Base-by-base conservation (phyloP, 2,888 invertebrate species). In the Cremastinae sp. region DNA sequence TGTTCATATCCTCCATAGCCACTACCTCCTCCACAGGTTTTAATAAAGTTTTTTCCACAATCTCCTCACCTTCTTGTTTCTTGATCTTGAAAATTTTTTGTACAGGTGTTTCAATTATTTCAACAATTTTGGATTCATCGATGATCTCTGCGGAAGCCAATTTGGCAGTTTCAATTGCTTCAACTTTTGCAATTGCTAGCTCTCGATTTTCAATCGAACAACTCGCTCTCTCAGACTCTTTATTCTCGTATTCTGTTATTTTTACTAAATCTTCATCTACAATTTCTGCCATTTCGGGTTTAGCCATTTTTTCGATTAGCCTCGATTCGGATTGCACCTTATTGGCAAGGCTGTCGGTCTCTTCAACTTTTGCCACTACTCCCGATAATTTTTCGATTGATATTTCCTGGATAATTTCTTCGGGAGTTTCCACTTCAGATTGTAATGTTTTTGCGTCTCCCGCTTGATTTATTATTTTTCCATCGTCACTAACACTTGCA, bases 61-160 rank as follows among this genome's bases (percentile, higher is more conserved):
- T 73, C 56, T 69, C 47, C 8, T 69, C 73, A 8, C 41, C 69
- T 3, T 14, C 36, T 18, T 62, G 49, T 34, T 49, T 71, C 22
- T 69, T 71, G 78, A 53, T 81, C 71, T 47, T 80, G 65, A 77
- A 77, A 10, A 65, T 59, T 58, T 70, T 77, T 9, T 74, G 61
- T n/a, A 69, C 73, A 3, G 77, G 77, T 10, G 77, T 77, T 43
- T 77, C 77, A 5, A 77, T 14, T 8, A 77, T 65, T 34, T 70
- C 70, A 1, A 77, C 49, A 22, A 77, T 74, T 8, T 47, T 7
- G 2, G 65, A 65, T 12, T 74, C 5, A 3, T 28, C 28, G 28
- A 28, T 28, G 2, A 28, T 28, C 5, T 28, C 2, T 28, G 2
- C 28, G 2, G 28, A 28, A 5, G 28, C 28, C 36, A 20, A 28